Percentiles rank a stretch among this genome's conserved stretches.
Conservation (phyloP, 2,888 invertebrate species). For the Eubasilissa splendida region DNA sequence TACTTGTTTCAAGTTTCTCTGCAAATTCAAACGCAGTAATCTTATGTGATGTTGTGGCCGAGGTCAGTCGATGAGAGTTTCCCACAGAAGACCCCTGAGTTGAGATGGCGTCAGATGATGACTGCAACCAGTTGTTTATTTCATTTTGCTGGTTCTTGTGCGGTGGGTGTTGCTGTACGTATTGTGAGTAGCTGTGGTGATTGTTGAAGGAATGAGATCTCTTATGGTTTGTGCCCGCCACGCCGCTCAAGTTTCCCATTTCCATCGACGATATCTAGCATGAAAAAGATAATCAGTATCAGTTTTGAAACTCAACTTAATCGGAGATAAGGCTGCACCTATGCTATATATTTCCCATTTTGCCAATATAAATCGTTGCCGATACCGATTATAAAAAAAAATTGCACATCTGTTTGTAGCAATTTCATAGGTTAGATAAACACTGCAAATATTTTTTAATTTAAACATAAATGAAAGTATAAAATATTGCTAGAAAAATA, state of each 20-base stretch:
- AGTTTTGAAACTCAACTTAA: not conserved
- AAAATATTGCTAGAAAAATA: no score
- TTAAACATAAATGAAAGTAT: no score
- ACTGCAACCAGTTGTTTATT: constrained; percentile 70
- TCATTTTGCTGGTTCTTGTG: constrained; percentile 76
- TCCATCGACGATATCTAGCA: constrained; percentile 60
- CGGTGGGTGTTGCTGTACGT: constrained; percentile 72
- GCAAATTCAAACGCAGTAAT: constrained; percentile 73
- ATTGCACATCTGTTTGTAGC: no score
- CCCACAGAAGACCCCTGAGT: constrained; percentile 64
- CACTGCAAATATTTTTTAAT: no score
- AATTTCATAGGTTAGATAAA: no score
- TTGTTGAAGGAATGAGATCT: constrained; percentile 81
- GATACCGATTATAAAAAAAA: no score
- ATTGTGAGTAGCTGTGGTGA: constrained; percentile 80
- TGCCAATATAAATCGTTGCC: no score
- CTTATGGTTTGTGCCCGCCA: constrained; percentile 74
- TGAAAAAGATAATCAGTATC: constrained; percentile 4
- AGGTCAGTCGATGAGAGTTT: constrained; percentile 65
- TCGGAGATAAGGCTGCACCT: not conserved
- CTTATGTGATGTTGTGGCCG: constrained; percentile 72
- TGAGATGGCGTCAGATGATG: constrained; percentile 71
- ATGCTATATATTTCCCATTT: no score
- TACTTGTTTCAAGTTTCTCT: constrained; percentile 72
- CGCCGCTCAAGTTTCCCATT: constrained; percentile 62